Conservation (phyloP, 2,888 invertebrate species). For the Lasiommata megera region DNA sequence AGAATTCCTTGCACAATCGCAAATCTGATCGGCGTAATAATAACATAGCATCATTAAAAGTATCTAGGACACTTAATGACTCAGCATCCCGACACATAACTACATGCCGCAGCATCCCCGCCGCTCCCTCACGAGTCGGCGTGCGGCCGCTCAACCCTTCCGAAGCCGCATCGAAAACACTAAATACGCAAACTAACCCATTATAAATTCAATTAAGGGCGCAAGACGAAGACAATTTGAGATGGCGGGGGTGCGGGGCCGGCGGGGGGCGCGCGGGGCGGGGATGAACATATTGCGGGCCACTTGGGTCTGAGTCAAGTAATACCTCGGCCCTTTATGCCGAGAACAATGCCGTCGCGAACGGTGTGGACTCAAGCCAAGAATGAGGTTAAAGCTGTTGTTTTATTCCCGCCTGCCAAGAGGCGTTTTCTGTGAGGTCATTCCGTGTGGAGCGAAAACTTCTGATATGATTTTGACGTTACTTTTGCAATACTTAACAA, state of each 20-base stretch:
- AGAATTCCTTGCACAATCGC: no score
- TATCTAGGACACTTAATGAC: not conserved
- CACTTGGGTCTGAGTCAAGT: constrained; percentile 51
- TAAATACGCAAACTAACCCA: constrained; percentile 70
- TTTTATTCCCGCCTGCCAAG: not conserved
- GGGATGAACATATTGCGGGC: constrained; percentile 67
- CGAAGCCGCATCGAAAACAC: constrained; percentile 31
- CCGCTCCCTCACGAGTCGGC: constrained; percentile 30
- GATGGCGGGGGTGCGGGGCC: constrained; percentile 35
- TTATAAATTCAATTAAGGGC: constrained; percentile 78
- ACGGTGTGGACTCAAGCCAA: constrained; percentile 36
- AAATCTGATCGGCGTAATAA: no score
- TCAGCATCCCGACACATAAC: not conserved
- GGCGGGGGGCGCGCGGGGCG: constrained; percentile 26
- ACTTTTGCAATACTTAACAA: no score
- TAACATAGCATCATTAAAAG: not conserved
- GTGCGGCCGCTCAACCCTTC: constrained; percentile 43
- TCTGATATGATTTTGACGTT: not conserved
- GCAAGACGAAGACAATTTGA: constrained; percentile 70
- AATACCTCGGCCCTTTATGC: constrained; percentile 54
- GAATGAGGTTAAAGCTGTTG: constrained; percentile 23
- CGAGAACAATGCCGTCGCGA: constrained; percentile 40
- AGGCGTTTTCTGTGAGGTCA: not conserved
- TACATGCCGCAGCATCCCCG: not conserved
- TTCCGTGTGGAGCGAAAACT: not conserved